These are phyloP conservation scores for Trichonephila clavipes DNA, from an alignment of 1,140 invertebrate species.

Conservation along the genomic window DNA sequence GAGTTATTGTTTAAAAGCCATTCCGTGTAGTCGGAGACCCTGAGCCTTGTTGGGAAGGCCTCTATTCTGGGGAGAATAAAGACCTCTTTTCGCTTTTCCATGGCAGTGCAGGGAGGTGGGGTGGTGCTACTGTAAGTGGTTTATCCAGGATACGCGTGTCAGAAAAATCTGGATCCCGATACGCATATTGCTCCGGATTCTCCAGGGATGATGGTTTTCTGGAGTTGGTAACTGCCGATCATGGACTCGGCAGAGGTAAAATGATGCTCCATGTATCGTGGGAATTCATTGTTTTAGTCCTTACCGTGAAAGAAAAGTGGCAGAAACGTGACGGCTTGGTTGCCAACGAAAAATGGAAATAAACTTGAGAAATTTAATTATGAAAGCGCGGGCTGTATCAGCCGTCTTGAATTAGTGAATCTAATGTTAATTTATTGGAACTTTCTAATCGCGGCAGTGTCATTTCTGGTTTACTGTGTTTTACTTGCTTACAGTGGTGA, in stretches of 20 bases:
- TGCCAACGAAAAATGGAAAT: background rate
- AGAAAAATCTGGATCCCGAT: slow-evolving; percentile 40
- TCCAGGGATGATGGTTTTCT: slow-evolving; percentile 26
- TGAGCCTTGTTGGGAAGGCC: slow-evolving; percentile 5
- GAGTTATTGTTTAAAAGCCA: slow-evolving; percentile 74
- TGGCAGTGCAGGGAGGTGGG: background rate
- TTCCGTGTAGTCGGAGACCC: slow-evolving; percentile 57
- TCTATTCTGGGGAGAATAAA: slow-evolving; percentile 55
- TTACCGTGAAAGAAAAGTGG: too few species aligned
- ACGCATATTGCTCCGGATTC: slow-evolving; percentile 17
- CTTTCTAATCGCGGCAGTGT: too few species aligned
- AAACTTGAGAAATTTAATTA: too few species aligned
- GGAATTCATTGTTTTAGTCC: background rate
- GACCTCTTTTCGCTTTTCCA: background rate
- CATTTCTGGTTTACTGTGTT: too few species aligned
- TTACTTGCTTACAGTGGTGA: too few species aligned
- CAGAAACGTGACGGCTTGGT: background rate
- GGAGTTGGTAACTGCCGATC: slow-evolving; percentile 21
- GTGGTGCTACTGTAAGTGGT: slow-evolving; percentile 24
- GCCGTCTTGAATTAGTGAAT: too few species aligned
- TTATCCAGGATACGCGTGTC: slow-evolving; percentile 45
- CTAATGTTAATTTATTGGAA: too few species aligned
- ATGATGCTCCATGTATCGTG: background rate
- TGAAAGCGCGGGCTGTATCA: too few species aligned
- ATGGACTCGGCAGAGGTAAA: background rate